Evolutionary conservation across 2,113 vertebrate species (phyloP).

Genomic region (Vanacampus margaritifer): DNA sequence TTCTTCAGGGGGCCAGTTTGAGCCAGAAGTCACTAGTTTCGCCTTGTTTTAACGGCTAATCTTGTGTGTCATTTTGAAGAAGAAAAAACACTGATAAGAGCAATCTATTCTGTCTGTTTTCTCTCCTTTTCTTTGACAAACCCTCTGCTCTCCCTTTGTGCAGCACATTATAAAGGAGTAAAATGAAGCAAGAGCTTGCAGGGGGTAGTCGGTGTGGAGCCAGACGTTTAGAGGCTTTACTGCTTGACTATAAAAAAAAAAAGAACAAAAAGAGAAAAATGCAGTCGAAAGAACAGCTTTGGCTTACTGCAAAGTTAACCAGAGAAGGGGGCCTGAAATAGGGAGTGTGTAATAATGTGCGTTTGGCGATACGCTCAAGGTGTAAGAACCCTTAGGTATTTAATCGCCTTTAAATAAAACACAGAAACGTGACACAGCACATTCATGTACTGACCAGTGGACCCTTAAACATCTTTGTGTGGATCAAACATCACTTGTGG

Average conservation of each 20-base stretch:
- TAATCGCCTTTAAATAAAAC: conserved; percentile 40
- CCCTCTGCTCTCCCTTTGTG: conserved; percentile 20
- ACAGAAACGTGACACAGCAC: conserved; percentile 7
- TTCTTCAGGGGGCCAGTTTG: conserved; percentile 31
- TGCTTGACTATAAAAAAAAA: conserved; percentile 70
- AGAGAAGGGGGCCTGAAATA: conserved; percentile 47
- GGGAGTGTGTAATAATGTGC: conserved; percentile 29
- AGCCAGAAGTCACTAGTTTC: conserved; percentile 36
- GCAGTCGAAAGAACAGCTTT: conserved; percentile 60
- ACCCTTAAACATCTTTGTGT: conserved; percentile 6
- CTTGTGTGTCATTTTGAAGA: conserved; percentile 36
- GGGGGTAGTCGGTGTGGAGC: conserved; percentile 46
- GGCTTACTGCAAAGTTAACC: conserved; percentile 41
- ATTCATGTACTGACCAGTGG: conserved; percentile 6
- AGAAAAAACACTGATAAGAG: conserved; percentile 38
- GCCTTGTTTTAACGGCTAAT: conserved; percentile 42
- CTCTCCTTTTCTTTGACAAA: conserved; percentile 12
- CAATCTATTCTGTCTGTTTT: conserved; percentile 19
- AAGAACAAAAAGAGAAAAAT: conserved; percentile 60
- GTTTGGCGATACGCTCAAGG: conserved; percentile 12
- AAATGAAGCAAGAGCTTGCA: conserved; percentile 55
- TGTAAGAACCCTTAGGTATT: conserved; percentile 29
- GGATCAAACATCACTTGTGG: conserved; percentile 9
- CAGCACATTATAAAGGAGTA: conserved; percentile 31
- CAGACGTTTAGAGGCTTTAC: conserved; percentile 64